Evolutionary conservation across 2,113 vertebrate genomes (phyloP).

Genomic region (Zosterops lateralis): DNA sequence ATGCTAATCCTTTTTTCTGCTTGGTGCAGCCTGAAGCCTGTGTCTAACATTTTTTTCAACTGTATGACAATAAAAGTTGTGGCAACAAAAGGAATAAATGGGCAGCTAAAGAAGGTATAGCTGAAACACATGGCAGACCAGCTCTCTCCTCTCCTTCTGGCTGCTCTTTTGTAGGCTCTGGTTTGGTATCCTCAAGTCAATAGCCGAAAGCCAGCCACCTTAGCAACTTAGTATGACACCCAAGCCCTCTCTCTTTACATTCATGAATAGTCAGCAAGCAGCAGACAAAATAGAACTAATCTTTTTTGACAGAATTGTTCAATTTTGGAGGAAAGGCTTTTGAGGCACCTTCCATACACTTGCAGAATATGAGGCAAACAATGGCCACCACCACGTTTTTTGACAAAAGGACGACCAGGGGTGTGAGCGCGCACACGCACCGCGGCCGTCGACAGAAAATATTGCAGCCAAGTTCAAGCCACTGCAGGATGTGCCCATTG

Average conservation of each 20-base stretch:
- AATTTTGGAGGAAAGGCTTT: conserved; percentile 83
- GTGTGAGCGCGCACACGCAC: neutral
- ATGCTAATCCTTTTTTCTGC: conserved; percentile 86
- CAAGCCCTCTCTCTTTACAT: conserved; percentile 82
- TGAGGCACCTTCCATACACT: conserved; percentile 74
- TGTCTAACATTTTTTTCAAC: conserved; percentile 71
- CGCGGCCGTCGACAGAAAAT: conserved; percentile 30
- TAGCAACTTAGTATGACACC: conserved; percentile 85
- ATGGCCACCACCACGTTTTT: conserved; percentile 65
- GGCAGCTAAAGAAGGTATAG: conserved; percentile 80
- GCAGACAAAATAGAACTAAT: conserved; percentile 90
- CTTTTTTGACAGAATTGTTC: conserved; percentile 89
- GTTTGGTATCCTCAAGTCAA: conserved; percentile 82
- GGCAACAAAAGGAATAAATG: conserved; percentile 85
- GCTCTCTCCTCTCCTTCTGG: conserved; percentile 76
- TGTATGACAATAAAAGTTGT: conserved; percentile 88
- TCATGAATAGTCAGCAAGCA: conserved; percentile 88
- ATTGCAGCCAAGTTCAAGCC: conserved; percentile 9
- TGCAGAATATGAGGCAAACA: conserved; percentile 77
- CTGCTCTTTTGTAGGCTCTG: conserved; percentile 81
- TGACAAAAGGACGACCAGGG: conserved; percentile 69
- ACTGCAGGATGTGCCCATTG: conserved; percentile 53
- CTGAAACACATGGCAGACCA: conserved; percentile 81
- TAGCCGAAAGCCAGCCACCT: conserved; percentile 81
- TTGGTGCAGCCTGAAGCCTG: conserved; percentile 81